A percentile compares a stretch with the other conserved stretches of the same genome.
Evolutionary conservation across 2,888 invertebrate species (phyloP).

Genomic region (Eupithecia tripunctaria): DNA sequence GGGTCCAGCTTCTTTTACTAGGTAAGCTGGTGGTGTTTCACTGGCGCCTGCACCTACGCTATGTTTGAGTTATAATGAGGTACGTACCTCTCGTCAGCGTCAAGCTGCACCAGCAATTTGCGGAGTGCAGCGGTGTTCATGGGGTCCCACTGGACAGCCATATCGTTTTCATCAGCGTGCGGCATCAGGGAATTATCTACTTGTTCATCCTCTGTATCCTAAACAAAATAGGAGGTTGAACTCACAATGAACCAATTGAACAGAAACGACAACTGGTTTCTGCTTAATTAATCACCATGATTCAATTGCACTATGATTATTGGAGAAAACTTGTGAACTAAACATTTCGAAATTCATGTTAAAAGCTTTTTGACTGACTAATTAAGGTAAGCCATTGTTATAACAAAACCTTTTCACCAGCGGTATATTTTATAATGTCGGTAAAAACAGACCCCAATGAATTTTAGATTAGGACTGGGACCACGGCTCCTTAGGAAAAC

Average conservation of each 20-base stretch:
- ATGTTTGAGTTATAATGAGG: neutral
- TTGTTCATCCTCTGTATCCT: conserved; percentile 64
- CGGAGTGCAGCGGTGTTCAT: conserved; percentile 74
- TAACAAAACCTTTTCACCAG: conserved; percentile 5
- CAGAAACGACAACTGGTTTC: no score
- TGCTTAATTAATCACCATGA: neutral
- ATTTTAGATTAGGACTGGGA: neutral
- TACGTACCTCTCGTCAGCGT: conserved; percentile 72
- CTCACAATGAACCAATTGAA: no score
- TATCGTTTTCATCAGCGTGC: conserved; percentile 61
- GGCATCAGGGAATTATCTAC: conserved; percentile 65
- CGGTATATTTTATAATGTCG: neutral
- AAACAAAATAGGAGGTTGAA: neutral
- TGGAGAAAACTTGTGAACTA: neutral
- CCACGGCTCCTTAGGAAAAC: neutral
- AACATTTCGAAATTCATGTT: neutral
- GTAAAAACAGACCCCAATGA: conserved; percentile 8
- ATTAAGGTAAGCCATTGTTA: conserved; percentile 6
- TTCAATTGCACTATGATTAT: neutral
- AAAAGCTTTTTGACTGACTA: neutral
- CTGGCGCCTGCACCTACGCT: neutral
- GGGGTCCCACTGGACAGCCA: conserved; percentile 68
- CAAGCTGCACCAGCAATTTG: conserved; percentile 74
- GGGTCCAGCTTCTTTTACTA: neutral
- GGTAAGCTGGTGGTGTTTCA: neutral